Conservation (phyloP, 1,140 invertebrate species). For the Drosophila aff. region DNA sequence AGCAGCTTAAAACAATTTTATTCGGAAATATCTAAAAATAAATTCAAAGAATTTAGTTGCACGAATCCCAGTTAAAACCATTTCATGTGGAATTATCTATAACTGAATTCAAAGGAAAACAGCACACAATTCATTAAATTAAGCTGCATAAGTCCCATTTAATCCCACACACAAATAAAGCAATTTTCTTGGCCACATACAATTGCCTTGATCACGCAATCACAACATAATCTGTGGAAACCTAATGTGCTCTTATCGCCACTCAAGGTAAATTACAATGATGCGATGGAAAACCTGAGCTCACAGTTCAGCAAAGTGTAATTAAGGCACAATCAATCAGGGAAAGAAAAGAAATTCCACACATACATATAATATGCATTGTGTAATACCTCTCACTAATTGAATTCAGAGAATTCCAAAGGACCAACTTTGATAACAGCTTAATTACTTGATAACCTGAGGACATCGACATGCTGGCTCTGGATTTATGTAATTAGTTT, state of each 20-base stretch:
- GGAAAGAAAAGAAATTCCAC: conserved; percentile 9
- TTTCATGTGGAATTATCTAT: not conserved
- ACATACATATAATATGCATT: not conserved
- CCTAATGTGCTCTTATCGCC: conserved; percentile 28
- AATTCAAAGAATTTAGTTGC: not conserved
- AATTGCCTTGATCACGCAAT: conserved; percentile 40
- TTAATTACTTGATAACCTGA: conserved; percentile 51
- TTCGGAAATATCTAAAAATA: too few species aligned
- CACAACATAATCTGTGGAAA: conserved; percentile 31
- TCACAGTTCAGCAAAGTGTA: conserved; percentile 34
- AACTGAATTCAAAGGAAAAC: not conserved
- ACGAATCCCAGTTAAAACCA: not conserved
- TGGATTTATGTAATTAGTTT: conserved; percentile 48
- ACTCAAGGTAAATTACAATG: conserved; percentile 35
- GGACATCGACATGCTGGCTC: conserved; percentile 23
- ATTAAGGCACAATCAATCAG: conserved; percentile 52
- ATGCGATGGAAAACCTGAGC: conserved; percentile 23
- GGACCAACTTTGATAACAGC: conserved; percentile 45
- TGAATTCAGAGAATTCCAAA: conserved; percentile 22
- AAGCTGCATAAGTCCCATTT: conserved; percentile 3
- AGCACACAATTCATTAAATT: not conserved
- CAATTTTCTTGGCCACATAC: conserved; percentile 8
- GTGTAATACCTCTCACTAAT: conserved; percentile 10
- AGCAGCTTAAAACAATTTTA: not conserved
- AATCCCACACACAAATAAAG: conserved; percentile 25